Evolutionary conservation across 2,113 vertebrate genomes (phyloP), one percentile per base, ranked within the genome.

Genomic region (Salvelinus alpinus): DNA sequence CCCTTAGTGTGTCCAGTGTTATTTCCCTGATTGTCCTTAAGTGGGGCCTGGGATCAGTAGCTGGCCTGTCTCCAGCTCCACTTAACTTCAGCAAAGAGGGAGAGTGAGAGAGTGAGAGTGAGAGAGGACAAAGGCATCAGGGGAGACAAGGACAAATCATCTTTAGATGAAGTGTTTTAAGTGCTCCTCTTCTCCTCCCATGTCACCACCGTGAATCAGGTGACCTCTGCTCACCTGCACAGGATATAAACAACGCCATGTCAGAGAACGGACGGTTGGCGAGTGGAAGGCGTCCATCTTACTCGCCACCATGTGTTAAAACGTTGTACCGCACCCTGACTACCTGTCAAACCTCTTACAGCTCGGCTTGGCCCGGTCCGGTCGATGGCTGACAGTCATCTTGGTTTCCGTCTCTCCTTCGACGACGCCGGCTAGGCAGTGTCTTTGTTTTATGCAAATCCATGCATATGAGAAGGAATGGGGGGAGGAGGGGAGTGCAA

Each of bases 141-240:
- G 78, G 82, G 89, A 89, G 91, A 92, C 91, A 92, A 92, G 91
- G 92, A 94, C 91, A 92, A 91, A 94, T 92, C 91, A 89, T 91
- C 88, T 83, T 91, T 90, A 90, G 87, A 91, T 94, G 90, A 93
- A 92, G 90, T 91, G 88, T 89, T 92, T 88, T 91, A 91, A 92
- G 90, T 85, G 85, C 87, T 86, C 81, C 69, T 81, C 84, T 87
- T 85, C 87, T 80, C 84, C 86, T 84, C 86, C 85, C 88, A 83
- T 85, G 80, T 87, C 82, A 84, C 85, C 80, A 71, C 81, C 29
- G 83, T 90, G 88, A 91, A 90, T 90, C 91, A 90, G 91, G 77
- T 88, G 88, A 87, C 88, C 89, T 90, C 80, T 84, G 80, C 78
- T 84, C 73, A 29, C 78, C 44, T 82, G 73, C 87, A 82, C 67